Percentiles rank a stretch among this genome's conserved stretches.
phyloP scores from a whole-genome alignment of 2,113 vertebrate species.

The Sinosuthora webbiana region DNA sequence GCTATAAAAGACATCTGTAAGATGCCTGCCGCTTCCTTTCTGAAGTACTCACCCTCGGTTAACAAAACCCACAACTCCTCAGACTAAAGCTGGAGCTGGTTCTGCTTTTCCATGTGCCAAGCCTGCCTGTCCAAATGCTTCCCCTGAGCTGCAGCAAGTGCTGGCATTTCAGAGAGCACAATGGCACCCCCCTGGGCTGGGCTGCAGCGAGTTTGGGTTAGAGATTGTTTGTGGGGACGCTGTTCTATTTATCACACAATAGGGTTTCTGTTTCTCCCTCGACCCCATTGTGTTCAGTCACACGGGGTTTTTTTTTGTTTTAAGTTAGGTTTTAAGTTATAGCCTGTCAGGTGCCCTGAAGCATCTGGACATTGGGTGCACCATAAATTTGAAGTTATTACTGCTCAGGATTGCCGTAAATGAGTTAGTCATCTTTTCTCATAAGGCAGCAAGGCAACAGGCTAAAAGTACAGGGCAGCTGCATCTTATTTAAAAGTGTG shows the following conservation, averaged over 20 bases:
- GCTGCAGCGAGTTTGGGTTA: neutral
- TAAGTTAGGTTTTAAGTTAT: neutral
- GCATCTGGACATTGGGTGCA: constrained; percentile 21
- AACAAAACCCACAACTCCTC: neutral
- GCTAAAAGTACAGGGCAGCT: constrained; percentile 12
- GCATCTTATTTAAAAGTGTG: constrained; percentile 18
- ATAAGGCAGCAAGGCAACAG: neutral
- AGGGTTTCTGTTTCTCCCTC: neutral
- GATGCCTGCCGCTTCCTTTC: neutral
- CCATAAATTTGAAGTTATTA: constrained; percentile 21
- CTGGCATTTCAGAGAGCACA: neutral
- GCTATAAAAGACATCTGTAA: neutral
- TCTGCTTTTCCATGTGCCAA: neutral
- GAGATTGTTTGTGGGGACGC: neutral
- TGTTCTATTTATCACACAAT: constrained; percentile 2
- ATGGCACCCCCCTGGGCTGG: neutral
- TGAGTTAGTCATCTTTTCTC: constrained; percentile 50
- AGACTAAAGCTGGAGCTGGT: neutral
- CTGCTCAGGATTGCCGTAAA: neutral
- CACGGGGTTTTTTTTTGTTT: neutral
- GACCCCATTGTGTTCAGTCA: neutral
- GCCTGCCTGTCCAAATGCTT: neutral
- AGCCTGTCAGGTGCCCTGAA: neutral
- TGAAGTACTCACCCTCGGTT: neutral
- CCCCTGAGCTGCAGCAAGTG: neutral